Evolutionary conservation across 2,113 vertebrate genomes (phyloP), one percentile per base, ranked within the genome.

Genomic region (Nesoenas mayeri): DNA sequence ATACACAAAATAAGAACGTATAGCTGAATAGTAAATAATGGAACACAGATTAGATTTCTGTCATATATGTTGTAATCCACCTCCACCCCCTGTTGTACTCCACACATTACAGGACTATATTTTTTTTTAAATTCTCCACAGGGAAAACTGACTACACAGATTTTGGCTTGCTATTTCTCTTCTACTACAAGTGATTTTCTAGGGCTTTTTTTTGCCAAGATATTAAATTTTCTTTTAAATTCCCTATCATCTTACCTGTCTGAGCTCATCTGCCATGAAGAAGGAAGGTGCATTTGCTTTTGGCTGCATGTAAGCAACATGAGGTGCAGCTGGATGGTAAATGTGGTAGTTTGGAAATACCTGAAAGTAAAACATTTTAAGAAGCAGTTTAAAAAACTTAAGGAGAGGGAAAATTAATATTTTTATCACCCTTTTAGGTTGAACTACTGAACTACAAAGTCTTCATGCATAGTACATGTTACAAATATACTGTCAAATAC

Each of bases 261-360:
- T 98, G 69, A 99, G 99, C 93, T 99, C 99, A 86, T 99, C 99
- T 29, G 99, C 98, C 99, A 99, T 99, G 93, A 99, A 99, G 97
- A 99, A 99, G 66, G 99, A 99, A 94, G 99, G 99, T 95, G 99
- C 99, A 56, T 99, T 99, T 88, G 99, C 99, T 98, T 99, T 99
- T 26, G 99, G 99, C 91, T 99, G 99, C 99, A 99, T 99, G 91
- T 99, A 99, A 93, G 99, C 99, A 98, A 99, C 99, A 64, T 99
- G 99, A 94, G 99, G 99, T 67, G 99, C 99, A 44, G 99, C 99
- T 94, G 99, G 99, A 97, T 99, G 99, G 86, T 99, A 99, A 97
- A 99, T 98, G 95, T 99, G 99, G 96, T 99, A 99, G 81, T 99
- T 99, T 95, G 99, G 99, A 98, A 99, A 99, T 97, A 99, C 99